A percentile compares a stretch with the other conserved stretches of the same genome.
These are phyloP conservation scores for Hypercompe scribonia DNA, from an alignment of 2,888 invertebrate genomes.

Conservation along the genomic window DNA sequence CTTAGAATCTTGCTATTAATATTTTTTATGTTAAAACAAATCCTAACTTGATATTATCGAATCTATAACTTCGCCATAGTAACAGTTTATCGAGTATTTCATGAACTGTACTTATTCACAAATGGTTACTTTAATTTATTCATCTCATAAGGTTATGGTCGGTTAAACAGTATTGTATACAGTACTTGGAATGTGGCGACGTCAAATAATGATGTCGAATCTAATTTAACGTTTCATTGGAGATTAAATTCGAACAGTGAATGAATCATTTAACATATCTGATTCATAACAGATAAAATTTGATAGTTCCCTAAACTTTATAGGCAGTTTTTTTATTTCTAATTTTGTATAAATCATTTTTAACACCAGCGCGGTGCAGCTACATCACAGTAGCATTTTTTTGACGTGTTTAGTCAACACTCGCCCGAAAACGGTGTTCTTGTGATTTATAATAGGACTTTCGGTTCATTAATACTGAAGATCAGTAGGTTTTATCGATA, in stretches of 20 bases:
- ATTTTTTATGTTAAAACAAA: too few relatives aligned
- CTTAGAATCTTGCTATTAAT: too few relatives aligned
- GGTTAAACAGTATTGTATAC: conserved; percentile 4
- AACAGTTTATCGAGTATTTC: background rate
- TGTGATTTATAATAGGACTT: too few relatives aligned
- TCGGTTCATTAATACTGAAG: too few relatives aligned
- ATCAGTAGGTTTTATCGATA: too few relatives aligned
- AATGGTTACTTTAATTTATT: conserved; percentile 11
- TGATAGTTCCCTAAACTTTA: too few relatives aligned
- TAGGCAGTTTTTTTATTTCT: background rate
- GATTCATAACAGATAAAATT: background rate
- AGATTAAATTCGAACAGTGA: conserved; percentile 8
- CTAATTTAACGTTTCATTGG: conserved; percentile 18
- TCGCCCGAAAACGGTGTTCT: too few relatives aligned
- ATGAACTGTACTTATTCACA: background rate
- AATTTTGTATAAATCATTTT: background rate
- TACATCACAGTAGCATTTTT: background rate
- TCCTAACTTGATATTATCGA: background rate
- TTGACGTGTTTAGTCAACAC: background rate
- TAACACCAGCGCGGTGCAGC: background rate
- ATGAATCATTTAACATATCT: background rate
- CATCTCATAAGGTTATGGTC: conserved; percentile 7
- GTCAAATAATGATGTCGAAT: conserved; percentile 8
- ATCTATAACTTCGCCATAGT: background rate
- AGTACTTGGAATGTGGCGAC: conserved; percentile 11